Evolutionary conservation across 2,113 vertebrate genomes (phyloP), one percentile per base, ranked within the genome.

Genomic region (Antennarius striatus): DNA sequence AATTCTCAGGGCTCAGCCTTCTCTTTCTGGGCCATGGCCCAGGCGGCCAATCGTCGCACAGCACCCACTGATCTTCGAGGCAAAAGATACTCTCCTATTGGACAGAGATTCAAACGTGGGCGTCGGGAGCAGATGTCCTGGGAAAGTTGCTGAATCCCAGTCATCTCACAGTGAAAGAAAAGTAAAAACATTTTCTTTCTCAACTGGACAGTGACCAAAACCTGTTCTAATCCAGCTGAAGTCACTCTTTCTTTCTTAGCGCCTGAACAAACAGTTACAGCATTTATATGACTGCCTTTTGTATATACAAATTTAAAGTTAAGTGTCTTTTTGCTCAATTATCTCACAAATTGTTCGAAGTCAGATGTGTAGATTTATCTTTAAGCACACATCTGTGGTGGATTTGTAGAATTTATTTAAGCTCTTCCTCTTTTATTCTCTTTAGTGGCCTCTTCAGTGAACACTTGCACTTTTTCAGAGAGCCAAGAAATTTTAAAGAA

Each of bases 71-170:
- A 71, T 77, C 78, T 82, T 77, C 66, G 85, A 68, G 81, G 65
- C 55, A 72, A 79, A 74, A 64, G 57, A 84, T 71, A 66, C 61
- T 0, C 17, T 77, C 42, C 62, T 42, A 92, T 91, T 94, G 92
- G 93, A 53, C 6, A 17, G 72, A 47, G 73, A 68, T 14, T 45
- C 48, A 65, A 84, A 89, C 85, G 91, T 93, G 91, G 92, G 92
- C 63, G 91, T 86, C 49, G 73, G 84, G 90, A 92, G 92, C 91
- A 94, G 91, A 94, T 94, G 92, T 93, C 92, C 91, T 94, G 93
- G 92, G 93, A 93, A 94, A 92, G 86, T 89, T 92, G 81, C 77
- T 87, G 86, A 91, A 91, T 93, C 91, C 91, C 91, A 93, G 86
- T 89, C 77, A 80, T 85, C 88, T 77, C 72, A 68, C 81, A 85